Base-by-base conservation (phyloP, 2,888 invertebrate species). In the Strigamia maritima region DNA sequence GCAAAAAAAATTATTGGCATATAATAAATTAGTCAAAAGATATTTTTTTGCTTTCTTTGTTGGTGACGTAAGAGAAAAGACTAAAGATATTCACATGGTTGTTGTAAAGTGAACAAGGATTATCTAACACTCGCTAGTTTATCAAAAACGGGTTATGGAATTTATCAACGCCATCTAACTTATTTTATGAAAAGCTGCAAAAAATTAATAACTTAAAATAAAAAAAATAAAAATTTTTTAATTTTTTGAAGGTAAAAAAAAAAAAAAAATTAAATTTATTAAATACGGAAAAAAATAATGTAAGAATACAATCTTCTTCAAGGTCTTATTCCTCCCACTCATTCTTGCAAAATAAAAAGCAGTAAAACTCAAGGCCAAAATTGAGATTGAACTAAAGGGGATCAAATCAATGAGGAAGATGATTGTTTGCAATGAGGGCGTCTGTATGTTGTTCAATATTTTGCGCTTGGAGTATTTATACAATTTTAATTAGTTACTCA, bases 401-500 rank as follows among this genome's bases (percentile, higher is more conserved):
- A 70, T 24, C 28, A 70, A 70, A 70, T 70, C 70, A n/a, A 70
- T 70, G 70, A 70, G n/a, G 28, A 70, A 70, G 60, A 65, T 24
- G 70, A 70, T 54, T 70, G 70, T 70, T 70, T 28, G 26, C 70
- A 16, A 26, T 70, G 28, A 28, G 28, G 70, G 70, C 24, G 70
- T 24, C 8, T 44, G n/a, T 54, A 19, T 12, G 24, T 70, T 26
- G 24, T 16, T 70, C 28, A 26, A 70, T 70, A 12, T 70, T 70
- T 26, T 70, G n/a, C 54, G 70, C 70, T 26, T 28, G 14, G 28
- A 70, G 70, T 70, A 28, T 70, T 70, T 70, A 14, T 12, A 70
- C n/a, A 70, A 70, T 26, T 70, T 70, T 70, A 70, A 70, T 70
- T n/a, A 70, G 70, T 70, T 70, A 70, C 70, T 26, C 70, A 70